Conservation (phyloP, 2,888 invertebrate genomes). For the Pachliopta kotzebuea region DNA sequence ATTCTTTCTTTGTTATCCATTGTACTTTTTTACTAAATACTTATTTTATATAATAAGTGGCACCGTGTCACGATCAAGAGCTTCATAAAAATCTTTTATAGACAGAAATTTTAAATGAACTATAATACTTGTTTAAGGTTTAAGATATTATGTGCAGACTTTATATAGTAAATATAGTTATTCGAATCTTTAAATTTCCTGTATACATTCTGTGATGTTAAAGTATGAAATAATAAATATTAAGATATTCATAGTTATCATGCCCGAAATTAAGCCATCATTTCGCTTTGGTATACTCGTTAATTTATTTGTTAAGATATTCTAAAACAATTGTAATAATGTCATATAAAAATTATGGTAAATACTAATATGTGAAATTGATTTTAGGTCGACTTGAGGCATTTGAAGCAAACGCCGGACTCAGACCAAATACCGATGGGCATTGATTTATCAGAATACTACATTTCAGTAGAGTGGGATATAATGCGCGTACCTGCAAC, state of each 20-base stretch:
- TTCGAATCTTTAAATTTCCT: no score
- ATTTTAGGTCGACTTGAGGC: constrained; percentile 92
- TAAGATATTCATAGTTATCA: no score
- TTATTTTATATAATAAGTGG: constrained; percentile 44
- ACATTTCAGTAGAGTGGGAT: constrained; percentile 99
- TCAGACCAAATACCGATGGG: constrained; percentile 94
- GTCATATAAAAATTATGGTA: not conserved
- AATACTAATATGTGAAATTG: constrained; percentile 20
- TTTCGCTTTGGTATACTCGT: no score
- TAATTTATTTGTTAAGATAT: no score
- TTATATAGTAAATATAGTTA: no score
- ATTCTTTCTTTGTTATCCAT: constrained; percentile 44
- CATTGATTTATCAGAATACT: constrained; percentile 95
- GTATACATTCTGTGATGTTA: not conserved
- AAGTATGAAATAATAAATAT: not conserved
- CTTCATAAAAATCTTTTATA: constrained; percentile 30
- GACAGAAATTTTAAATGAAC: no score
- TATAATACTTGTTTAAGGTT: no score
- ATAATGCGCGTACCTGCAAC: constrained; percentile 95
- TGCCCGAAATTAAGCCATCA: no score
- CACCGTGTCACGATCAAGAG: constrained; percentile 34
- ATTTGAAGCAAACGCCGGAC: constrained; percentile 92
- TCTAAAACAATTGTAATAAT: not conserved
- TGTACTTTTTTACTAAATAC: constrained; percentile 42
- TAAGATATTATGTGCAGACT: no score